Percentiles rank a stretch among this genome's conserved stretches.
Conservation (phyloP, 2,113 vertebrate species). For the Zosterops pallidus region DNA sequence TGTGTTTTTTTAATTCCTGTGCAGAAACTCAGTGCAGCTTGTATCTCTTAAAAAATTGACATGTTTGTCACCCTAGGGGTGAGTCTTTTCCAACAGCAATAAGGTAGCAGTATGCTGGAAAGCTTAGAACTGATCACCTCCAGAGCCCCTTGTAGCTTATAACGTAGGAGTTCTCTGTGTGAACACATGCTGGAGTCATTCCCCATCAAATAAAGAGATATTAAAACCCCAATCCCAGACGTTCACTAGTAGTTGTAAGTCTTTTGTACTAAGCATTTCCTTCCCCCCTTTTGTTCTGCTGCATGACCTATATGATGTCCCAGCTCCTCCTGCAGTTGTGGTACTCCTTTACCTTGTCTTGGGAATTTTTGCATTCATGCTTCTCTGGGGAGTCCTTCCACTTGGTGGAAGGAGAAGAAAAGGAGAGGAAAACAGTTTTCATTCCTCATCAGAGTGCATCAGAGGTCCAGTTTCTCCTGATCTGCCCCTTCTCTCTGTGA, state of each 20-base stretch:
- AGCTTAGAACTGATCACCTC: background rate
- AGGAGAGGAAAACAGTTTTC: background rate
- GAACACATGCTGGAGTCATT: background rate
- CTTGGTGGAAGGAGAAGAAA: background rate
- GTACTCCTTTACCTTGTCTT: background rate
- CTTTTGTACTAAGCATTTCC: background rate
- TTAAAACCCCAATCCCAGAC: background rate
- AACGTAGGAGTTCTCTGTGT: accelerated
- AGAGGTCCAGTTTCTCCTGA: background rate
- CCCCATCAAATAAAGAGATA: background rate
- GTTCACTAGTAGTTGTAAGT: background rate
- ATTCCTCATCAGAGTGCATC: background rate
- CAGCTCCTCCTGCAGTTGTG: background rate
- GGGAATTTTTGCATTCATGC: background rate
- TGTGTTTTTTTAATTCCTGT: background rate
- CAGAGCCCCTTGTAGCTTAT: background rate
- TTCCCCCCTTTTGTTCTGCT: background rate
- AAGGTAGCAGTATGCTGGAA: background rate
- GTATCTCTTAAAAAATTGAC: background rate
- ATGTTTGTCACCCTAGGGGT: background rate
- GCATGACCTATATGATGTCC: background rate
- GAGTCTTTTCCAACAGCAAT: background rate
- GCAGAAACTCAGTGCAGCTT: background rate
- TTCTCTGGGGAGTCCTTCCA: background rate
- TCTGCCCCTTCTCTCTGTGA: background rate